phyloP scores from a whole-genome alignment of 2,797 vertebrate genomes.

The Sylvia borin region DNA sequence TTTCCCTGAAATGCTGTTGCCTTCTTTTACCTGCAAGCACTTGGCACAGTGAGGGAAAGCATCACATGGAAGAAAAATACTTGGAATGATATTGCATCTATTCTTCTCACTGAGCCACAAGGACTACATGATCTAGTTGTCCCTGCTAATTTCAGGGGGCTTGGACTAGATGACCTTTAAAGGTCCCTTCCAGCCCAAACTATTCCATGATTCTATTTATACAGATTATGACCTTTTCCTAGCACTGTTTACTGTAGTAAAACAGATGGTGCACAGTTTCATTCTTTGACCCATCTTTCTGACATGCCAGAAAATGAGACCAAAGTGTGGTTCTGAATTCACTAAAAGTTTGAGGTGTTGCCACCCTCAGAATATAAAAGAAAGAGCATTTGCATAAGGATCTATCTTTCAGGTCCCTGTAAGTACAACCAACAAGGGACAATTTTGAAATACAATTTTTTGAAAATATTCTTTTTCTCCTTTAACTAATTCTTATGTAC shows the following conservation, averaged over 20 bases:
- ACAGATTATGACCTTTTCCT: conserved; percentile 10
- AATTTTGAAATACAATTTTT: background rate
- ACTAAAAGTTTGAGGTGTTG: background rate
- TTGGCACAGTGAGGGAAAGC: background rate
- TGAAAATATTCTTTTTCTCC: background rate
- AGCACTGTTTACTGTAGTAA: background rate
- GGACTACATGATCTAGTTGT: background rate
- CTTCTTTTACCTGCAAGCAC: conserved; percentile 8
- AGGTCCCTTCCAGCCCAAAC: background rate
- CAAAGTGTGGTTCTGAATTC: background rate
- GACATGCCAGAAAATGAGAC: background rate
- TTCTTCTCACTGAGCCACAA: background rate
- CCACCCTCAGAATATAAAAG: background rate
- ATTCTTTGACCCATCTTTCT: background rate
- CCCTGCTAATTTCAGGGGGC: background rate
- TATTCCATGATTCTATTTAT: background rate
- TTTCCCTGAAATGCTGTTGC: background rate
- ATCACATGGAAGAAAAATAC: background rate
- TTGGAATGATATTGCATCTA: background rate
- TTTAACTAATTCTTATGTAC: background rate
- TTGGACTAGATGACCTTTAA: background rate
- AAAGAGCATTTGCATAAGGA: background rate
- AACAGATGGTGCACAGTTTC: conserved; percentile 18
- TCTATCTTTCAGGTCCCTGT: background rate
- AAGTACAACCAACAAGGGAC: background rate